phyloP scores from a whole-genome alignment of 53 echinoderm and acorn worm species.

The Zoroaster sp. region DNA sequence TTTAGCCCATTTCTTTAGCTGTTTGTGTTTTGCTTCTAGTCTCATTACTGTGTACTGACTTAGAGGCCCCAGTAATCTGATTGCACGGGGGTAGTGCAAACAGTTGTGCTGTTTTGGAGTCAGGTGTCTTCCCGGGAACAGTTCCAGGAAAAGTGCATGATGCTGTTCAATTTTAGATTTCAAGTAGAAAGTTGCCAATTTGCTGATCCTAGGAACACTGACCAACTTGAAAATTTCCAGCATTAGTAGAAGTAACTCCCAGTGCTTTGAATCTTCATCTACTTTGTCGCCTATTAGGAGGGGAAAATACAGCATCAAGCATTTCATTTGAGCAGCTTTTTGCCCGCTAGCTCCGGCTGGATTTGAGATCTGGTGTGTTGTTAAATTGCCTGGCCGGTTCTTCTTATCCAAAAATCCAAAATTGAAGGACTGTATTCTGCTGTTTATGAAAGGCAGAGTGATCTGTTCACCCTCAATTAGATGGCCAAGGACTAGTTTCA shows the following conservation, averaged over 20 bases:
- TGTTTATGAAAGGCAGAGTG: slow-evolving; percentile 57
- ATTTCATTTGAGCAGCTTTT: slow-evolving; percentile 61
- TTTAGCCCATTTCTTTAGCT: slow-evolving; percentile 51
- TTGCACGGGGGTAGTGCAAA: slow-evolving; percentile 32
- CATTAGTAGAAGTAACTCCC: slow-evolving; percentile 40
- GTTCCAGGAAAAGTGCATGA: slow-evolving; percentile 47
- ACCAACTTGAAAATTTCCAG: slow-evolving; percentile 48
- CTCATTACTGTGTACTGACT: slow-evolving; percentile 30
- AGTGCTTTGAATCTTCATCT: not conserved
- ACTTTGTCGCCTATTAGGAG: slow-evolving; percentile 61
- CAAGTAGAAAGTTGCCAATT: slow-evolving; percentile 22
- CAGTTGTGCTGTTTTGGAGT: slow-evolving; percentile 68
- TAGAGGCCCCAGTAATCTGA: slow-evolving; percentile 18
- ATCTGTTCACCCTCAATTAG: slow-evolving; percentile 24
- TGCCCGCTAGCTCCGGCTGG: slow-evolving; percentile 58
- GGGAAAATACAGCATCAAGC: slow-evolving; percentile 15
- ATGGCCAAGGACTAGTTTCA: slow-evolving; percentile 43
- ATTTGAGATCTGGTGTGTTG: not conserved
- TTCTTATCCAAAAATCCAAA: slow-evolving; percentile 58
- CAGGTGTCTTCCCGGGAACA: slow-evolving; percentile 52
- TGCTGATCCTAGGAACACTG: slow-evolving; percentile 33
- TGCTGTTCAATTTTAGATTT: slow-evolving; percentile 51
- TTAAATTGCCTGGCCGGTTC: slow-evolving; percentile 26
- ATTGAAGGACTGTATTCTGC: slow-evolving; percentile 49
- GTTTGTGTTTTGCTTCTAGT: slow-evolving; percentile 58